A percentile compares a stretch with the other conserved stretches of the same genome.
phyloP scores from a whole-genome alignment of 2,888 invertebrate genomes.

The Nematopogon swammerdamellus region DNA sequence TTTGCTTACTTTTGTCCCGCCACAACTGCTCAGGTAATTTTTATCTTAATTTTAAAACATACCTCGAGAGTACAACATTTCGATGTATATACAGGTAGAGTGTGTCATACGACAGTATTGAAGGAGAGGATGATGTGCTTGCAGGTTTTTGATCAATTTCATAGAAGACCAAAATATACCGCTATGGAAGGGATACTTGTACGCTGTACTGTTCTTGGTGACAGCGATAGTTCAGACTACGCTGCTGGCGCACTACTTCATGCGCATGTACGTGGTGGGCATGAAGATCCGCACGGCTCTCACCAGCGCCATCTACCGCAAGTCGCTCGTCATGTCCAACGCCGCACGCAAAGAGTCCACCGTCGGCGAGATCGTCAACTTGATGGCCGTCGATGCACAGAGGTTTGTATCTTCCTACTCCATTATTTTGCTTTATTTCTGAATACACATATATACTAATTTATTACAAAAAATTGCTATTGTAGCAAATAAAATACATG shows the following conservation, averaged over 20 bases:
- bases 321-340: slow-evolving; percentile 78
- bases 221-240: slow-evolving; percentile 79
- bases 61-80: too few species aligned
- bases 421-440: too few species aligned
- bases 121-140: too few species aligned
- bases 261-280: slow-evolving; percentile 86
- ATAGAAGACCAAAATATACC: slow-evolving; percentile 56
- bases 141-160: slow-evolving; percentile 69
- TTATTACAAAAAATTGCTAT: too few species aligned
- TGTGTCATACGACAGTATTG: too few species aligned
- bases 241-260: slow-evolving; percentile 86
- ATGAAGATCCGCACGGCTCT: slow-evolving; percentile 86
- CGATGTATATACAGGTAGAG: too few species aligned
- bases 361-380: slow-evolving; percentile 88
- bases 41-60: too few species aligned
- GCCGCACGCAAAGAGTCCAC: slow-evolving; percentile 77
- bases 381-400: slow-evolving; percentile 92
- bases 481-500: too few species aligned
- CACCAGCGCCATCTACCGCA: slow-evolving; percentile 87
- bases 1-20: slow-evolving; percentile 82
- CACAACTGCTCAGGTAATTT: slow-evolving; percentile 81
- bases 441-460: too few species aligned
- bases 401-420: slow-evolving; percentile 35
- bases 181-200: slow-evolving; percentile 85
- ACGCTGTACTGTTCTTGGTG: slow-evolving; percentile 70